phyloP scores from a whole-genome alignment of 2,888 invertebrate species.

The Alloscopus bannaensis region DNA sequence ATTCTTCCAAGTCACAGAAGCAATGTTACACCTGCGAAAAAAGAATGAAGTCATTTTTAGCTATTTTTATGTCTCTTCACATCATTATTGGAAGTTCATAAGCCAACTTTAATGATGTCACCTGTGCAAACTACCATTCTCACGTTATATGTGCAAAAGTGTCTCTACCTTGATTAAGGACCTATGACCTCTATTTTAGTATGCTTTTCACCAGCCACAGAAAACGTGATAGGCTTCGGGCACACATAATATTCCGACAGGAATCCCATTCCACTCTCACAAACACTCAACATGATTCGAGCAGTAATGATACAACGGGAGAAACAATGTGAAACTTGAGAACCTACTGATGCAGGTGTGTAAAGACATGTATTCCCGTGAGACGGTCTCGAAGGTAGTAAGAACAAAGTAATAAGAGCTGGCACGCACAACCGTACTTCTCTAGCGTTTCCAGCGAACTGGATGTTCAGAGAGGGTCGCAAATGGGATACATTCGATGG shows the following conservation, averaged over 20 bases:
- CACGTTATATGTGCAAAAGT: background rate
- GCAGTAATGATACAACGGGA: background rate
- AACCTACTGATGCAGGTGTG: conserved; percentile 2
- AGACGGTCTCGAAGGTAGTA: background rate
- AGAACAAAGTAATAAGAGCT: conserved; percentile 12
- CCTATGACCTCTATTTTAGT: conserved; percentile 65
- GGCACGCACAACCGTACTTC: conserved; percentile 34
- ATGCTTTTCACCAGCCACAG: conserved; percentile 61
- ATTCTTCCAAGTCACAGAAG: conserved; percentile 38
- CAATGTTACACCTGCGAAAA: conserved; percentile 52
- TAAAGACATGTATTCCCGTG: background rate
- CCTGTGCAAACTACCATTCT: too few species aligned
- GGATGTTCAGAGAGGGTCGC: conserved; percentile 56
- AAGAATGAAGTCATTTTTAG: background rate
- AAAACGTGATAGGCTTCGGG: conserved; percentile 48
- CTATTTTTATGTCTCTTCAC: too few species aligned
- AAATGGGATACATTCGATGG: too few species aligned
- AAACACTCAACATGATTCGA: conserved; percentile 48
- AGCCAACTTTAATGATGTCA: too few species aligned
- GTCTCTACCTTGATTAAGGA: conserved; percentile 45
- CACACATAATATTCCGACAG: conserved; percentile 51
- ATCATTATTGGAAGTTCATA: too few species aligned
- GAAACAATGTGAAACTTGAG: conserved; percentile 2
- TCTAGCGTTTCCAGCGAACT: conserved; percentile 57
- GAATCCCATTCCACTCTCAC: conserved; percentile 57